Conservation (phyloP, 2,888 invertebrate genomes). For the Yponomeuta sedellus region DNA sequence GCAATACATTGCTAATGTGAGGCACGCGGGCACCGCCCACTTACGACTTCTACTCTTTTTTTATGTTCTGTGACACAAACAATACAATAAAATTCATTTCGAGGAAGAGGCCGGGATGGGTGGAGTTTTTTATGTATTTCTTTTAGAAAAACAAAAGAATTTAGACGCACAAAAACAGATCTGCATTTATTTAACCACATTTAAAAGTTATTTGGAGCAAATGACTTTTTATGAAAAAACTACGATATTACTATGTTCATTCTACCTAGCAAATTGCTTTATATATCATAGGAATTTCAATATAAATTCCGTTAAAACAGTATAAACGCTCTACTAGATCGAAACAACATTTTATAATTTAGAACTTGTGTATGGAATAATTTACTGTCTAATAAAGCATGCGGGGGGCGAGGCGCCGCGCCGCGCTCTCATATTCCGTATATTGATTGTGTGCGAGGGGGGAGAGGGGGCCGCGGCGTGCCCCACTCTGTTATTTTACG, state of each 20-base stretch:
- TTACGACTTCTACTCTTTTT: too few relatives aligned
- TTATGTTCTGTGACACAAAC: too few relatives aligned
- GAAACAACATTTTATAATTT: not conserved
- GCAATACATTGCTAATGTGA: too few relatives aligned
- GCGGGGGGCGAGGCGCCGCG: constrained; percentile 72
- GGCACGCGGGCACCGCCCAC: too few relatives aligned
- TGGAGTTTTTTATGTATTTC: not conserved
- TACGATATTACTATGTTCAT: too few relatives aligned
- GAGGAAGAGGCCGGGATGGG: not conserved
- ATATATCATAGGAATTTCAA: too few relatives aligned
- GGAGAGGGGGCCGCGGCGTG: constrained; percentile 73
- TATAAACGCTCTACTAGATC: not conserved
- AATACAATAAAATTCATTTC: constrained; percentile 1
- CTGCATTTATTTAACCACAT: not conserved
- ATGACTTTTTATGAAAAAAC: too few relatives aligned
- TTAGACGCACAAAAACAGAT: not conserved
- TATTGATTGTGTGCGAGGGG: constrained; percentile 77
- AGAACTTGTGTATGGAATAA: constrained; percentile 59
- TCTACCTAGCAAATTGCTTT: too few relatives aligned
- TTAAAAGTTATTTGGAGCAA: too few relatives aligned
- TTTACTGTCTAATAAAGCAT: constrained; percentile 75
- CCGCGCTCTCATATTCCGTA: constrained; percentile 77
- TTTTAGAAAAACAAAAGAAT: not conserved
- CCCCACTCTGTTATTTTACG: constrained; percentile 78
- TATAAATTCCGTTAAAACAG: too few relatives aligned